Evolutionary conservation across 23 tunicate species (phyloP).

Genomic region (Ascidia mentula): DNA sequence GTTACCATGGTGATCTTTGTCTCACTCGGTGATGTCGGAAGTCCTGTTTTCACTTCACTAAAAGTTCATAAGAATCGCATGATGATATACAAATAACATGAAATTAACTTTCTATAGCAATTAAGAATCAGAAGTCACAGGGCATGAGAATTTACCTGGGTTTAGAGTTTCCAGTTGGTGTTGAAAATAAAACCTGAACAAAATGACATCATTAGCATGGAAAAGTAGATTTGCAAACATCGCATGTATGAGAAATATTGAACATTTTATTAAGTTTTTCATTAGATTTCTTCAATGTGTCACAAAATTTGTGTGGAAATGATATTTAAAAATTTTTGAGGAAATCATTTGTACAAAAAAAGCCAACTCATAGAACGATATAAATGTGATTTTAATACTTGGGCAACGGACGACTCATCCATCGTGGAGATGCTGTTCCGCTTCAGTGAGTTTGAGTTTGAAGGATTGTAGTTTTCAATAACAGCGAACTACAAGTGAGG

Average conservation of each 20-base stretch:
- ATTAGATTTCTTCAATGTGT: neutral
- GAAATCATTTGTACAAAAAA: neutral
- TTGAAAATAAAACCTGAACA: neutral
- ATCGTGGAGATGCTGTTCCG: conserved; percentile 20
- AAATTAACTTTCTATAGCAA: too few species aligned
- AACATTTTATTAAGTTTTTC: neutral
- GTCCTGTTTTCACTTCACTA: neutral
- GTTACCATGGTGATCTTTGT: neutral
- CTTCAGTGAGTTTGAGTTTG: conserved; percentile 13
- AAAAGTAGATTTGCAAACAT: neutral
- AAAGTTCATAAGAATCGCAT: too few species aligned
- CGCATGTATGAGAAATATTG: neutral
- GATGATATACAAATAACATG: too few species aligned
- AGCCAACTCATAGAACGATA: too few species aligned
- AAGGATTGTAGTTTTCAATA: conserved; percentile 1
- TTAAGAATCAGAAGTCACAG: too few species aligned
- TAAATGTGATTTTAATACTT: neutral
- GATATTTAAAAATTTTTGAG: neutral
- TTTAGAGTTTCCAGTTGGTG: neutral
- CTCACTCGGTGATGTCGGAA: neutral
- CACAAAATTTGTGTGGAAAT: neutral
- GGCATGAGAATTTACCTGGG: neutral
- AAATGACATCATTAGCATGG: neutral
- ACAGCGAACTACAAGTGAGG: conserved; percentile 4
- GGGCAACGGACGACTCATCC: conserved; percentile 2